A percentile compares a stretch with the other conserved stretches of the same genome.
phyloP scores from a whole-genome alignment of 2,797 vertebrate genomes.

The Anabas testudineus region DNA sequence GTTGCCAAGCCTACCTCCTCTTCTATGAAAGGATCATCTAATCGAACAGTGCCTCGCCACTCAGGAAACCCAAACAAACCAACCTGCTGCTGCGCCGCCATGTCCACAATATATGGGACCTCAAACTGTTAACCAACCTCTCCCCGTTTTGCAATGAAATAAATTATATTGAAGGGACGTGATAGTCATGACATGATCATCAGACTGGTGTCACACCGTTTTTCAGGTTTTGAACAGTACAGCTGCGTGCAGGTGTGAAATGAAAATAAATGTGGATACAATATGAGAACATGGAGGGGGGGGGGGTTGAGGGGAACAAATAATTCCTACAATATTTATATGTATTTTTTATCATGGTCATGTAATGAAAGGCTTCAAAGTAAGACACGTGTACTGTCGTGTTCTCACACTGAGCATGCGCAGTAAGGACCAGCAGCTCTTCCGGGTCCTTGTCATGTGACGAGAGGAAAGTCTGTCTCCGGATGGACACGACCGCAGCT shows the following conservation, averaged over 20 bases:
- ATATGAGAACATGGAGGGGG: constrained; percentile 1
- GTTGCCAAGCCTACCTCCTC: constrained; percentile 96
- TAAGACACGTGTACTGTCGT: not conserved
- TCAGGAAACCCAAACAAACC: constrained; percentile 56
- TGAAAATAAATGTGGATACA: constrained; percentile 2
- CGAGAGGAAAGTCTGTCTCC: constrained; percentile 26
- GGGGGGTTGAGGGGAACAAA: not conserved
- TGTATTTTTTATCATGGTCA: constrained; percentile 50
- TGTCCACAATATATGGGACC: constrained; percentile 15
- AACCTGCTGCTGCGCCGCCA: constrained; percentile 47
- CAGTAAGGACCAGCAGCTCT: constrained; percentile 20
- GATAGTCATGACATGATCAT: constrained; percentile 20
- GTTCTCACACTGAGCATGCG: constrained; percentile 68
- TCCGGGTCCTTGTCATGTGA: constrained; percentile 75
- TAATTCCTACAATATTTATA: constrained; percentile 57
- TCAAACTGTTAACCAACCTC: constrained; percentile 11
- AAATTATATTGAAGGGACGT: constrained; percentile 10
- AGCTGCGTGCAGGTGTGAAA: constrained; percentile 8
- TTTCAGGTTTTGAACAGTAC: constrained; percentile 14
- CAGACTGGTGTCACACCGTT: not conserved
- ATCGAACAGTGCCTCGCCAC: constrained; percentile 29
- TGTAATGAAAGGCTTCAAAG: constrained; percentile 55
- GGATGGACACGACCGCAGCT: constrained; percentile 33
- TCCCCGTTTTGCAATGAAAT: constrained; percentile 8
- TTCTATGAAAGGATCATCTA: constrained; percentile 94